Percentiles rank a stretch among this genome's conserved stretches.
phyloP scores from a whole-genome alignment of 2,113 vertebrate species.

The Raphicerus campestris region DNA sequence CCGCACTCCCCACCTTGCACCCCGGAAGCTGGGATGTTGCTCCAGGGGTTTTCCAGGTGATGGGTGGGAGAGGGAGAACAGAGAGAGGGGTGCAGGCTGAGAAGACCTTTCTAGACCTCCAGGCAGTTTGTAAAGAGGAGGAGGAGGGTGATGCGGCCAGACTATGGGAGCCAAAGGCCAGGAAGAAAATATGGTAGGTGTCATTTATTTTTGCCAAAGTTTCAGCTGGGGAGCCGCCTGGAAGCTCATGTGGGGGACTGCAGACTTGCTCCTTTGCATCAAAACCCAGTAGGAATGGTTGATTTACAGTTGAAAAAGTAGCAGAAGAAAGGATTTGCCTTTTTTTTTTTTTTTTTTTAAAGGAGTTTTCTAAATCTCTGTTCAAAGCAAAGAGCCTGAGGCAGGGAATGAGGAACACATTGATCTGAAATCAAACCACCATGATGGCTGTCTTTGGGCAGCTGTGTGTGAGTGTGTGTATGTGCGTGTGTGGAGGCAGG shows the following conservation, averaged over 20 bases:
- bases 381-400: slow-evolving; percentile 64
- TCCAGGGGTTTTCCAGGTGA: background rate
- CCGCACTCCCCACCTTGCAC: rapidly evolving
- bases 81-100: background rate
- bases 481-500: rapidly evolving
- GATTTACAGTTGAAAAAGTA: slow-evolving; percentile 61
- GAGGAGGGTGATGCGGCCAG: background rate
- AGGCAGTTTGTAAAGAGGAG: background rate
- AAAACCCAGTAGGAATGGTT: slow-evolving; percentile 45
- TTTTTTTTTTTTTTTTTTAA: background rate
- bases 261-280: slow-evolving; percentile 19
- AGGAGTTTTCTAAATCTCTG: slow-evolving; percentile 58
- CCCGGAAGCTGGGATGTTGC: rapidly evolving
- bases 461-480: background rate
- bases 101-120: background rate
- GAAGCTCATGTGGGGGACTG: background rate
- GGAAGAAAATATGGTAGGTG: slow-evolving; percentile 33
- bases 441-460: background rate
- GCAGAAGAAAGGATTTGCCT: slow-evolving; percentile 26
- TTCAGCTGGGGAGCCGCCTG: slow-evolving; percentile 40
- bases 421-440: slow-evolving; percentile 48
- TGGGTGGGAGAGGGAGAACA: background rate
- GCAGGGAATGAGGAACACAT: slow-evolving; percentile 5
- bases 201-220: slow-evolving; percentile 42
- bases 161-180: slow-evolving; percentile 14